Base-by-base conservation (phyloP, 2,888 invertebrate species). In the Clivina fossor region DNA sequence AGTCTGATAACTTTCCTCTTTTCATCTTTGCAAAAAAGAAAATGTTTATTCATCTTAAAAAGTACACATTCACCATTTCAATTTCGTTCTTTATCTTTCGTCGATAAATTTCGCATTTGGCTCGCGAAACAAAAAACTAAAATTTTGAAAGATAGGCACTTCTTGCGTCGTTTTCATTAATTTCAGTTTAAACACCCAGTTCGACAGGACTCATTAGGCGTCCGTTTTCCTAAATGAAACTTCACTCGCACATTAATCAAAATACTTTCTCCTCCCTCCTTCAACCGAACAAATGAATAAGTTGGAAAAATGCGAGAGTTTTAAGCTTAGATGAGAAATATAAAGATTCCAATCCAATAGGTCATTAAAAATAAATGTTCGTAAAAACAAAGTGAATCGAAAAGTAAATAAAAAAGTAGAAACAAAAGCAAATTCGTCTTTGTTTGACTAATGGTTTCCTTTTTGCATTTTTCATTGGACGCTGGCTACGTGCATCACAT, bases 341-440 rank as follows among this genome's bases (percentile, higher is more conserved):
- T n/a, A n/a, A n/a, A 30, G 16, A 46, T 20, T 18, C 32, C 33
- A 16, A 28, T 26, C 44, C n/a, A 32, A 19, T n/a, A 8, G 46
- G 13, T 46, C 46, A 46, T 46, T 46, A 46, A 46, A 46, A 32
- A 46, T 11, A 46, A 28, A 44, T 18, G 43, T 9, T 37, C n/a
- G n/a, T 2, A 16, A 16, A 38, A 38, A 38, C 38, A 38, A 38
- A 41, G 24, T 41, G 24, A 41, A 24, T 41, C 24, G n/a, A 41
- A 41, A 41, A 30, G 46, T 46, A 46, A 46, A 32, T 46, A 32
- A 41, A 32, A 46, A 32, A n/a, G n/a, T n/a, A n/a, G 32, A 46
- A 46, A 30, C 19, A 30, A 11, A 46, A 46, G 33, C 8, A 9
- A 30, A 3, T 13, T 13, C 5, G 35, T 35, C 3, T 15, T 35